Evolutionary conservation across 1,140 invertebrate genomes (phyloP), one percentile per base, ranked within the genome.

Genomic region (Ditylenchus dipsaci): DNA sequence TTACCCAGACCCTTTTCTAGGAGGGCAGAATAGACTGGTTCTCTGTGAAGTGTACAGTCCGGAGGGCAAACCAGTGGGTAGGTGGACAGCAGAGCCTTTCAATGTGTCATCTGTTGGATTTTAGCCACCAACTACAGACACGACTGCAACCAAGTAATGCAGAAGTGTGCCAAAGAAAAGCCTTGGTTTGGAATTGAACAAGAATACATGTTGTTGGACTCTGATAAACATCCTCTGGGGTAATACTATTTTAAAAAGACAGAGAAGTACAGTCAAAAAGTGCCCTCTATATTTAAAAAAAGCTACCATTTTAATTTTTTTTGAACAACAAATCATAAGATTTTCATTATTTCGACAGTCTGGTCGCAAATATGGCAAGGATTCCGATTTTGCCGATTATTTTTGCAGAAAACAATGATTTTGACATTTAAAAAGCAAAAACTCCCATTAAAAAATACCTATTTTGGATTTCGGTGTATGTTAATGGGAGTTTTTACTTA

Each of bases 151-250:
- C 88, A 91, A 68, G 89, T 89, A 0, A 88, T 88, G 87, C 80
- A 90, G 43, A 86, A 87, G 64, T 90, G 89, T 1, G 88, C 88
- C 53, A 38, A 81, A 69, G 74, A 76, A 26, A 61, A 61, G 59
- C 59, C 94, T 0, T 96, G 93, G 93, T 97, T 97, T 81, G 95
- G 94, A 1, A 94, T 89, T 78, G 89, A 89, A 76, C 93, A 97
- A 82, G 93, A 97, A 83, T 95, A 96, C 84, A 93, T 91, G 1
- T 85, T 97, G 1, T 81, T 95, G 15, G 93, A 95, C 79, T 87
- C 89, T 67, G 92, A 95, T 80, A 86, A 89, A 29, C 88, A 92
- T 81, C 93, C 93, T 1, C 90, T 93, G 78, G 93, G 93, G 11
- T 97, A 93, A 93, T 92, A 92, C 30, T 72, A 71, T 45, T 45